A percentile compares a stretch with the other conserved stretches of the same genome.
Conservation (phyloP, 1,140 invertebrate species). For the Cyrtorhinus lividipennis region DNA sequence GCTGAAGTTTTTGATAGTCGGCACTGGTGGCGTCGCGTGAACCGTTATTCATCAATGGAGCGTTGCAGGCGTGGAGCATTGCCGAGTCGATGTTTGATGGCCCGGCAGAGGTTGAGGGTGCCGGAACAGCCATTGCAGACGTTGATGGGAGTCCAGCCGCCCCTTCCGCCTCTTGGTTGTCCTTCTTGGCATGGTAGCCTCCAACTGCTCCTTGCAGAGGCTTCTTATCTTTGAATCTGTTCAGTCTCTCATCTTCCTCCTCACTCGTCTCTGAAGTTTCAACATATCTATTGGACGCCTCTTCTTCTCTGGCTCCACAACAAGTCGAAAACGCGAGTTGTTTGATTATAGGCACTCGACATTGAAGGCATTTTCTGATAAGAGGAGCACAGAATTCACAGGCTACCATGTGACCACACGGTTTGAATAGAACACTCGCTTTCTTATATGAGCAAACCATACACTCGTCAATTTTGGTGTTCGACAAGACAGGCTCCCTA, state of each 20-base stretch:
- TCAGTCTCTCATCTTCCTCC: conserved; percentile 18
- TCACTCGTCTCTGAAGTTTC: conserved; percentile 21
- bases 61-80: background rate
- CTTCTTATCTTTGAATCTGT: conserved; percentile 8
- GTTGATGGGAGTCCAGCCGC: conserved; percentile 22
- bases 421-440: conserved; percentile 78
- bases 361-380: conserved; percentile 95
- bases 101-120: background rate
- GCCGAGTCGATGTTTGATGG: background rate
- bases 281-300: background rate
- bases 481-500: conserved; percentile 58
- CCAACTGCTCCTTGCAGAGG: conserved; percentile 12
- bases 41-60: conserved; percentile 67
- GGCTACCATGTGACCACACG: conserved; percentile 89
- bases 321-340: conserved; percentile 56
- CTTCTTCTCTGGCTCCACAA: conserved; percentile 34
- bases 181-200: conserved; percentile 8
- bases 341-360: conserved; percentile 72
- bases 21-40: conserved; percentile 51
- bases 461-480: conserved; percentile 87
- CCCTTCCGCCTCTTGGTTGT: conserved; percentile 13
- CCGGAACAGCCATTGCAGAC: background rate
- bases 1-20: conserved; percentile 83
- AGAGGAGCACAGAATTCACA: conserved; percentile 81
- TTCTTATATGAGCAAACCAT: conserved; percentile 89